Evolutionary conservation across 2,888 invertebrate genomes (phyloP), one percentile per base, ranked within the genome.

Genomic region (Spodoptera picta): DNA sequence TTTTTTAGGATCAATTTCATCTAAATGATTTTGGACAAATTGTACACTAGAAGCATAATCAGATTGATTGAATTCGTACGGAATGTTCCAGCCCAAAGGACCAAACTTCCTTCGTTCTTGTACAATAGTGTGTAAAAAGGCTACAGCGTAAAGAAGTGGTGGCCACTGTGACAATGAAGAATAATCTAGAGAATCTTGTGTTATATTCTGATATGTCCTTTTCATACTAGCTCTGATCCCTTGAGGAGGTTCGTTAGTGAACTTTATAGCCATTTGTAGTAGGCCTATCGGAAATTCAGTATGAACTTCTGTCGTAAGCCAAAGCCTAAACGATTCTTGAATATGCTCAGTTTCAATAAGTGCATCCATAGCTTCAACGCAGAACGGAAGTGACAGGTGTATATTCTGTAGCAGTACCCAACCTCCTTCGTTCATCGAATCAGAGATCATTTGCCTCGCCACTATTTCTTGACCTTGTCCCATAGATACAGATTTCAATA

Each of bases 371-470:
- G 97, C 96, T 95, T 99, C 99, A 4, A 97, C 96, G 85, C 98
- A 98, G 91, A 99, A 99, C 4, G 98, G 97, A 24, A 99, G 94
- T 2, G 99, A 99, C n/a, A 99, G 93, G 90, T 99, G 99, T 80
- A 99, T 98, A 88, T 99, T 99, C 94, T 99, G 99, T 7, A 99
- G 95, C 10, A 99, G 95, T 0, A 99, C 98, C 99, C 99, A 99
- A 12, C 98, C 97, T 0, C 99, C 99, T 72, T 92, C 93, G 42
- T 91, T 93, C 97, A 98, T 97, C 0, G 97, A 97, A 73, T 97
- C 96, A 47, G 96, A 95, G 81, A 98, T 97, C 95, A 98, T 96
- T 84, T 97, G 96, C 31, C 98, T 95, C 0, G 98, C 98, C 68
- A 97, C 98, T 66, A 95, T 95, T 83, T 97, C 99, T 94, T 99